Conservation (phyloP, 1,140 invertebrate genomes). For the Calycopis cecrops region DNA sequence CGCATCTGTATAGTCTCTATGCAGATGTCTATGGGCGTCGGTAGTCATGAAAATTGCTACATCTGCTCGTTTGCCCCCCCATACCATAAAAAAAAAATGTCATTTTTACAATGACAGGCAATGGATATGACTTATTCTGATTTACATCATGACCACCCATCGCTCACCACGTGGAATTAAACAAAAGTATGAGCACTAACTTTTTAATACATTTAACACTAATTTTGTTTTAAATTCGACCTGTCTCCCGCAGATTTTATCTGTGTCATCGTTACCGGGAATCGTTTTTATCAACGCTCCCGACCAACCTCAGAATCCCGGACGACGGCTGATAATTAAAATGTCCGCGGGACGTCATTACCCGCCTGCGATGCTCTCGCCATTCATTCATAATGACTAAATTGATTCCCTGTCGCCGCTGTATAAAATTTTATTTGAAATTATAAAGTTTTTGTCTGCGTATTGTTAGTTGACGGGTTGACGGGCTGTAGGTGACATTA, state of each 20-base stretch:
- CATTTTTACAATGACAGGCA: no score
- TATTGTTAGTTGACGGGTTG: not conserved
- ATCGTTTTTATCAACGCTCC: slow-evolving; percentile 48
- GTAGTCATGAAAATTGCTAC: no score
- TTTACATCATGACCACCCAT: no score
- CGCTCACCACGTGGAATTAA: no score
- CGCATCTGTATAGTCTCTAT: no score
- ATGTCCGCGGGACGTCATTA: slow-evolving; percentile 57
- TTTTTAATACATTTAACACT: slow-evolving; percentile 34
- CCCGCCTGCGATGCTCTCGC: slow-evolving; percentile 32
- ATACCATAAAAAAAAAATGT: no score
- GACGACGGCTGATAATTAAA: slow-evolving; percentile 70
- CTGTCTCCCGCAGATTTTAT: slow-evolving; percentile 57
- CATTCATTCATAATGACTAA: slow-evolving; percentile 55
- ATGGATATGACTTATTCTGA: no score
- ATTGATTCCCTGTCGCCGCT: slow-evolving; percentile 53
- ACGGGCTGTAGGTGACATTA: no score
- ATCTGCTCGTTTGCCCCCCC: no score
- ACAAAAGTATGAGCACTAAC: not conserved
- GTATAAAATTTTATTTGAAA: slow-evolving; percentile 24
- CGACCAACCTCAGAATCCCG: slow-evolving; percentile 38
- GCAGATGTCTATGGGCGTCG: no score
- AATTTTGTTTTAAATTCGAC: slow-evolving; percentile 60
- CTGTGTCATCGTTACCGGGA: slow-evolving; percentile 43
- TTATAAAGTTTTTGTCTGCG: slow-evolving; percentile 17